Base-by-base conservation (phyloP, 1,140 invertebrate species). In the Heliconius eleuchia region DNA sequence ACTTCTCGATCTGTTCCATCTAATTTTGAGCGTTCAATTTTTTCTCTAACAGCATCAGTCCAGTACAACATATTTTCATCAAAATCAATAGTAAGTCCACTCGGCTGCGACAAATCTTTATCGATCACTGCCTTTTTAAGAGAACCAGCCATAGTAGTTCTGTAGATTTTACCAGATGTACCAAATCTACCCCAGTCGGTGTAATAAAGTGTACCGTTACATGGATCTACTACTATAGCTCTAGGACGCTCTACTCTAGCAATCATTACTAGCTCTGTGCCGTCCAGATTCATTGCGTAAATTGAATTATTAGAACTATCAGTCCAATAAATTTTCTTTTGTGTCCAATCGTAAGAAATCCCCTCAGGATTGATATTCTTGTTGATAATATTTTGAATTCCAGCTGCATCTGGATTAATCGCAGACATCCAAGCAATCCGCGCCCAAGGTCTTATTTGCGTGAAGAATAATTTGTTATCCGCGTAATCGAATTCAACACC, bases 271-370 rank as follows among this genome's bases (percentile, higher is more conserved):
- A 99, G 95, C 86, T 99, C 97, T 0, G 97, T 95, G 13, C 98
- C 98, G 87, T 98, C 97, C 7, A 98, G 94, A 88, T 99, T 98
- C 97, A 99, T 99, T 0, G 98, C 98, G 86, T 99, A 99, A 72
- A 99, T 99, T 39, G 97, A 98, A 81, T 98, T 98, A 86, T 99
- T 99, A 0, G 97, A 97, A 66, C 97, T 98, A 85, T 99, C 99
- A 0, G 99, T 99, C 98, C 98, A 99, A 89, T 99, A 99, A 42
- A 99, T 96, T 92, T 99, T 99, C 87, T 98, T 97, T 82, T 98
- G 97, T 0, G 98, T 99, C 99, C 99, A 99, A 87, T 99, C 99
- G 88, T 99, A 99, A 0, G 98, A 98, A 80, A 99, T 98, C 6
- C 99, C 99, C 92, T 99, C 98, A 0, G 98, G 98, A 93, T 98